These are phyloP conservation scores for Cataglyphis albicans DNA, from an alignment of 2,888 invertebrate species.

Conservation along the genomic window DNA sequence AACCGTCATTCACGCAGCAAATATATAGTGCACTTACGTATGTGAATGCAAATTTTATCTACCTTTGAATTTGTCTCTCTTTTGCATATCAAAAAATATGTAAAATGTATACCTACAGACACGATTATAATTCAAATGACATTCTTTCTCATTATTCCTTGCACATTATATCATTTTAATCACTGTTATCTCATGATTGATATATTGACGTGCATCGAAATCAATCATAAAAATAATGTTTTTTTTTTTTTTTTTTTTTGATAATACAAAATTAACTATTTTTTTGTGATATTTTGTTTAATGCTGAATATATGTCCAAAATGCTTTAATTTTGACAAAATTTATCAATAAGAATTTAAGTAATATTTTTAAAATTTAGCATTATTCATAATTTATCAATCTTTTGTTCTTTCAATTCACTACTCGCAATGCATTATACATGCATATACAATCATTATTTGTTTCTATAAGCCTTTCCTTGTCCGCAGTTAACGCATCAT, in stretches of 20 bases:
- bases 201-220: background rate
- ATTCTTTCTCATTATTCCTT: background rate
- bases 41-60: slow-evolving; percentile 24
- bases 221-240: background rate
- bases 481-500: background rate
- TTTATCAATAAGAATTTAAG: background rate
- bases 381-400: background rate
- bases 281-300: background rate
- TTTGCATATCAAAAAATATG: background rate
- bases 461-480: background rate
- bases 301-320: background rate
- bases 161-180: background rate
- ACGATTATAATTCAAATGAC: background rate
- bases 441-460: slow-evolving; percentile 1
- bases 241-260: background rate
- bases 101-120: background rate
- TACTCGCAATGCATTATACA: background rate
- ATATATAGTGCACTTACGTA: background rate
- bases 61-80: slow-evolving; percentile 29
- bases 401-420: background rate
- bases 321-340: background rate
- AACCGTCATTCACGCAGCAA: slow-evolving; percentile 47
- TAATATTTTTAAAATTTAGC: background rate
- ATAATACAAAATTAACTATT: background rate
- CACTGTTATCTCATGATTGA: background rate